These are phyloP conservation scores for Anas georgica DNA, from an alignment of 2,797 vertebrate species.

Conservation along the genomic window DNA sequence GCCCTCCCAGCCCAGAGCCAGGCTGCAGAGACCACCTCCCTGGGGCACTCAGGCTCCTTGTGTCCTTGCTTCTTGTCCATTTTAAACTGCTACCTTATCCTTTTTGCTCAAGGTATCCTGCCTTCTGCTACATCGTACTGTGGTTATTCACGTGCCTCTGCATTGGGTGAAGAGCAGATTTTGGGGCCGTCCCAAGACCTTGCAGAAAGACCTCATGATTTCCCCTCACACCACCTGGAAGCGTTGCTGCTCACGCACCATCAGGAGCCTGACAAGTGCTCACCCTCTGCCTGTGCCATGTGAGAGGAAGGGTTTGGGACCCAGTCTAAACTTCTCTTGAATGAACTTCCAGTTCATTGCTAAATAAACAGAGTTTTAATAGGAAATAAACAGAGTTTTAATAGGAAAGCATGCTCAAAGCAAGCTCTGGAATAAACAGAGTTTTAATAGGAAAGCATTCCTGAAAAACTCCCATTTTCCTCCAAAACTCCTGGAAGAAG, in stretches of 20 bases:
- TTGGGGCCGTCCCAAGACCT: neutral
- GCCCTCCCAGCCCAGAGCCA: neutral
- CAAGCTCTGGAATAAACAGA: neutral
- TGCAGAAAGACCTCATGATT: neutral
- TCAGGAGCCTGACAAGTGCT: neutral
- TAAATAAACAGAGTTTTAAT: neutral
- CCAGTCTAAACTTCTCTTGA: neutral
- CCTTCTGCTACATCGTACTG: neutral
- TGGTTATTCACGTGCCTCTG: neutral
- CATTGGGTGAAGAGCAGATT: neutral
- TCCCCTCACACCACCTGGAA: neutral
- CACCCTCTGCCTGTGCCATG: accelerated
- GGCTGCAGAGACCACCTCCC: neutral
- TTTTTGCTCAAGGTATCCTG: neutral
- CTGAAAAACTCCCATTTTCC: neutral
- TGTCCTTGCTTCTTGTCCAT: neutral
- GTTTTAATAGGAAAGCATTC: neutral
- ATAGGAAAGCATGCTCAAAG: neutral
- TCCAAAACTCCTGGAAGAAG: neutral
- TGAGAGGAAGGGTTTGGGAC: neutral
- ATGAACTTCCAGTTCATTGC: neutral
- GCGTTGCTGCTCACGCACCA: neutral
- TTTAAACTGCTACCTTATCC: neutral
- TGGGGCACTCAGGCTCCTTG: accelerated
- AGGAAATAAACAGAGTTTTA: neutral